Conservation (phyloP, 30 jellyfish, hydroid and myxozoan genomes). For the Aurelia sp. region DNA sequence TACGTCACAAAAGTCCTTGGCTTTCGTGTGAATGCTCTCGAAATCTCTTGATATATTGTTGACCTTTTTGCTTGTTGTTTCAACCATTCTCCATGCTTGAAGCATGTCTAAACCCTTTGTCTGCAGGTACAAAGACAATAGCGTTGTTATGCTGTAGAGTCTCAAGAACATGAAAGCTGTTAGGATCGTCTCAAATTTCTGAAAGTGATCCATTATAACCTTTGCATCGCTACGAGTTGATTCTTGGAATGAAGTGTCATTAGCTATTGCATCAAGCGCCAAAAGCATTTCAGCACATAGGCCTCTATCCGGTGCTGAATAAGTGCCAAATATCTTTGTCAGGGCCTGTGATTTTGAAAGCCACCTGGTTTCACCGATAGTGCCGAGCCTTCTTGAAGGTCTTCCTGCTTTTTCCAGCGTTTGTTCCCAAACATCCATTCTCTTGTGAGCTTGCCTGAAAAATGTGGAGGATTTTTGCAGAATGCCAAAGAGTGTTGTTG, state of each 20-base stretch:
- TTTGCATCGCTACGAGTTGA: too few species aligned
- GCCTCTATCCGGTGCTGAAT: conserved; percentile 6
- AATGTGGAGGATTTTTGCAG: too few species aligned
- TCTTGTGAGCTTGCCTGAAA: too few species aligned
- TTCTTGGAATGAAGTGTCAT: too few species aligned
- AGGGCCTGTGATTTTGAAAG: conserved; percentile 59
- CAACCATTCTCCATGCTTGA: conserved; percentile 16
- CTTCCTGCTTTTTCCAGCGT: conserved; percentile 16
- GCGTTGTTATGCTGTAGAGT: conserved; percentile 44
- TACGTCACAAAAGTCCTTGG: too few species aligned
- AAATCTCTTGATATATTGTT: conserved; percentile 32
- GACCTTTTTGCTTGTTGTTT: conserved; percentile 16
- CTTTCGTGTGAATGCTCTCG: conserved; percentile 2
- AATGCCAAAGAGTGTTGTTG: too few species aligned
- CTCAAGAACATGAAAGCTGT: conserved; percentile 29
- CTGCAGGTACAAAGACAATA: too few species aligned
- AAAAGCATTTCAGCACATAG: conserved; percentile 12
- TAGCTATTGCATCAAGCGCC: too few species aligned
- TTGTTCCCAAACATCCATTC: conserved; percentile 53
- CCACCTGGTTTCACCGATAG: conserved; percentile 62
- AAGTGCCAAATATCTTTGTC: conserved; percentile 42
- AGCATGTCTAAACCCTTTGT: too few species aligned
- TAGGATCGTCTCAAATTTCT: conserved; percentile 8
- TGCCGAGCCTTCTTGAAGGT: conserved; percentile 21
- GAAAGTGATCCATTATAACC: too few species aligned